A percentile compares a stretch with the other conserved stretches of the same genome.
Conservation (phyloP, 2,113 vertebrate genomes). For the Mola mola region DNA sequence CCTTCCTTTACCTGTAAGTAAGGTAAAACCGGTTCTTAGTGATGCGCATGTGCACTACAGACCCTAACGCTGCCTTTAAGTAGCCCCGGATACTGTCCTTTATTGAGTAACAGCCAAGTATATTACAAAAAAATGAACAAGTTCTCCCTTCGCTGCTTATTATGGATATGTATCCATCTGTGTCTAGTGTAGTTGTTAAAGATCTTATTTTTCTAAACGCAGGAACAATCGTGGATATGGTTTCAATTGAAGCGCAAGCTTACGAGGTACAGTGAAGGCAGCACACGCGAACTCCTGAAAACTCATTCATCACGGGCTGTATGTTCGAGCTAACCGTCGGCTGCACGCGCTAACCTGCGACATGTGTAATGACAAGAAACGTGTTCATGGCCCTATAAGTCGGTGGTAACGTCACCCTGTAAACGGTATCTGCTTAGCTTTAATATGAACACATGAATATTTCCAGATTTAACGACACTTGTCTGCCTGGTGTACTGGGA, state of each 20-base stretch:
- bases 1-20: too few relatives aligned
- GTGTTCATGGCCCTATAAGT: neutral
- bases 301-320: constrained; percentile 50
- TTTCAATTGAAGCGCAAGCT: fast-evolving
- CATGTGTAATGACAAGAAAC: neutral
- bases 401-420: neutral
- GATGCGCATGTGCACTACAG: constrained; percentile 20
- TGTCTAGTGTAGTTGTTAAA: neutral
- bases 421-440: neutral
- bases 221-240: too few relatives aligned
- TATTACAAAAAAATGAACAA: too few relatives aligned
- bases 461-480: neutral
- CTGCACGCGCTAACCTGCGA: neutral
- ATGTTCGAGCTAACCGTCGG: constrained; percentile 25
- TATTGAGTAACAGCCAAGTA: too few relatives aligned
- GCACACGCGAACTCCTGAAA: constrained; percentile 15
- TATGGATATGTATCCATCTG: too few relatives aligned
- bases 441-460: neutral
- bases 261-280: constrained; percentile 20
- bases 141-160: too few relatives aligned
- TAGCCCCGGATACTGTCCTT: neutral
- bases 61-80: neutral
- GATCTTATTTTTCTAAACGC: neutral
- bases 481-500: constrained; percentile 2
- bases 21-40: too few relatives aligned